Evolutionary conservation across 2,113 vertebrate genomes (phyloP).

Genomic region (Tetrao urogallus): DNA sequence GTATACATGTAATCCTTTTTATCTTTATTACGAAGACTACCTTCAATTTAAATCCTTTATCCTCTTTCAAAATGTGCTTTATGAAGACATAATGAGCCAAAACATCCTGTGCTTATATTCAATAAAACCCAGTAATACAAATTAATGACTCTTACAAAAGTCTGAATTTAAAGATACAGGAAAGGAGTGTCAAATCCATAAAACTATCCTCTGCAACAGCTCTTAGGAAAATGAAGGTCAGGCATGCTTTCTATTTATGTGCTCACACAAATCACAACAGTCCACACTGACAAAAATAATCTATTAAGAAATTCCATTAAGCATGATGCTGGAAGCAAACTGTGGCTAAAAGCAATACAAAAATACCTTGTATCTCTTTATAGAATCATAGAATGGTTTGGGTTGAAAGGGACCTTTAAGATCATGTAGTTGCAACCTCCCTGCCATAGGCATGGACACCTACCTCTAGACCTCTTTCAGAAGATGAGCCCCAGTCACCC

Average conservation of each 20-base stretch:
- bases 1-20: background rate
- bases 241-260: background rate
- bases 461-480: background rate
- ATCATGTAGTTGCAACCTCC: too few species aligned
- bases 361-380: background rate
- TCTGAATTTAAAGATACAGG: background rate
- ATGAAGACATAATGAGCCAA: background rate
- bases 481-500: background rate
- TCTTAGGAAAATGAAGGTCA: background rate
- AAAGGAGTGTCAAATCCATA: background rate
- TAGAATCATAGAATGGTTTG: too few species aligned
- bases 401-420: too few species aligned
- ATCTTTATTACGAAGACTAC: background rate
- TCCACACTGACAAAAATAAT: background rate
- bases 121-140: background rate
- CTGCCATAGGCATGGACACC: too few species aligned
- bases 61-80: background rate
- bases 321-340: background rate
- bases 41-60: background rate
- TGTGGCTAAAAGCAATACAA: background rate
- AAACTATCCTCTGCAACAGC: background rate
- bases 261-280: background rate
- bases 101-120: background rate
- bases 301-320: background rate
- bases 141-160: background rate